A percentile compares a stretch with the other conserved stretches of the same genome.
phyloP scores from a whole-genome alignment of 2,888 invertebrate genomes.

The Pyrochroa serraticornis region DNA sequence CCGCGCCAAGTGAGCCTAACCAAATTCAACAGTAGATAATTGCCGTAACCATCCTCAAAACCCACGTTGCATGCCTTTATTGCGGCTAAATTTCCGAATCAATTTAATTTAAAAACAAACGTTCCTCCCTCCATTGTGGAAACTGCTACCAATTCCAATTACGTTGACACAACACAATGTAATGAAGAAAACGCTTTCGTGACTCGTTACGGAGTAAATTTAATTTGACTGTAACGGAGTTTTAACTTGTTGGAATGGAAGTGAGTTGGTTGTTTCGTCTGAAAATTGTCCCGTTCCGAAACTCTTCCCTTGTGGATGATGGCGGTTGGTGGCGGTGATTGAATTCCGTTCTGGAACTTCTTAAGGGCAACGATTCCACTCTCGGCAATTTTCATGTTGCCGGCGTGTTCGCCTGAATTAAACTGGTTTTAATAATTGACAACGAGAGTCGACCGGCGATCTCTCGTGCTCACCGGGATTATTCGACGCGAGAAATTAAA shows the following conservation, averaged over 20 bases:
- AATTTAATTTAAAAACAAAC: slow-evolving; percentile 3
- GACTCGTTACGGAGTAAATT: slow-evolving; percentile 40
- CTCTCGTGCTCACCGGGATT: too few relatives aligned
- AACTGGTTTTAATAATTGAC: slow-evolving; percentile 30
- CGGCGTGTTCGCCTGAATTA: slow-evolving; percentile 11
- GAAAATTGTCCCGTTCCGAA: slow-evolving; percentile 12
- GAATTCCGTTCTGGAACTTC: too few relatives aligned
- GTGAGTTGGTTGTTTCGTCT: too few relatives aligned
- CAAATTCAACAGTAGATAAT: too few relatives aligned
- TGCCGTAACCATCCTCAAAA: too few relatives aligned
- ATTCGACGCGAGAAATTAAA: too few relatives aligned
- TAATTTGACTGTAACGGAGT: slow-evolving; percentile 42
- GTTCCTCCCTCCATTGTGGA: background rate
- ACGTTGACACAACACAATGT: slow-evolving; percentile 38
- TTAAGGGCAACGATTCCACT: background rate
- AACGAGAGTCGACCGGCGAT: background rate
- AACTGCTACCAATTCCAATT: slow-evolving; percentile 32
- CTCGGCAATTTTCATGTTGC: slow-evolving; percentile 11
- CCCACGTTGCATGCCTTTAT: too few relatives aligned
- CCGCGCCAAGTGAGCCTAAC: too few relatives aligned
- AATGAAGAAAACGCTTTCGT: slow-evolving; percentile 39
- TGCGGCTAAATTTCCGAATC: background rate
- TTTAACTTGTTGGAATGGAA: slow-evolving; percentile 37
- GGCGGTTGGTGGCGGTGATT: background rate
- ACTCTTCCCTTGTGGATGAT: background rate